Conservation (phyloP, 2,797 vertebrate genomes). For the Steatocranus sp. region DNA sequence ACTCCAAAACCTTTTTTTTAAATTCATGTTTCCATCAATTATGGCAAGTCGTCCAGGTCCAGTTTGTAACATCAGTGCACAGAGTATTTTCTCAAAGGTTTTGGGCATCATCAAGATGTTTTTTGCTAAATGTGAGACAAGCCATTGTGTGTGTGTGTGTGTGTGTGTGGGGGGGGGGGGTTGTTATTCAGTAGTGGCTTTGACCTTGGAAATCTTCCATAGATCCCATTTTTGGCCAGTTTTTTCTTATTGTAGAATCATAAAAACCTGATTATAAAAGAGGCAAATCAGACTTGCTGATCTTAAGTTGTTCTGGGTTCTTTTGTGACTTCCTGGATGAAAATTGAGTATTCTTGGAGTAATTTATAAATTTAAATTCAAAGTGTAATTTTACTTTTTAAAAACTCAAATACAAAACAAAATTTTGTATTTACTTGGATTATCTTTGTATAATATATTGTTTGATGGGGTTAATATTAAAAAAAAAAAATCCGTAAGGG, state of each 20-base stretch:
- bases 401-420: background rate
- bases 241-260: background rate
- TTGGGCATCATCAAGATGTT: background rate
- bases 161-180: too few species aligned
- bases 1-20: fast-evolving
- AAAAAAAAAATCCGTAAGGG: fast-evolving
- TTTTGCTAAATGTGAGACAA: background rate
- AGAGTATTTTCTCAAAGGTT: background rate
- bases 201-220: background rate
- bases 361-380: background rate
- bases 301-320: background rate
- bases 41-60: background rate
- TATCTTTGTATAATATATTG: background rate
- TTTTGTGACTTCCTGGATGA: background rate
- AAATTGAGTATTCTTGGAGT: background rate
- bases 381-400: background rate
- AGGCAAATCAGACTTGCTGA: background rate
- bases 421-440: background rate
- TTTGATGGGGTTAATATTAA: background rate
- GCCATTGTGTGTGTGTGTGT: background rate
- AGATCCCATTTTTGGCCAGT: background rate
- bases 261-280: too few species aligned
- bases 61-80: background rate
- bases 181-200: background rate
- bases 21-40: background rate